Conservation (phyloP, 2,113 vertebrate genomes). For the Lycaon pictus region DNA sequence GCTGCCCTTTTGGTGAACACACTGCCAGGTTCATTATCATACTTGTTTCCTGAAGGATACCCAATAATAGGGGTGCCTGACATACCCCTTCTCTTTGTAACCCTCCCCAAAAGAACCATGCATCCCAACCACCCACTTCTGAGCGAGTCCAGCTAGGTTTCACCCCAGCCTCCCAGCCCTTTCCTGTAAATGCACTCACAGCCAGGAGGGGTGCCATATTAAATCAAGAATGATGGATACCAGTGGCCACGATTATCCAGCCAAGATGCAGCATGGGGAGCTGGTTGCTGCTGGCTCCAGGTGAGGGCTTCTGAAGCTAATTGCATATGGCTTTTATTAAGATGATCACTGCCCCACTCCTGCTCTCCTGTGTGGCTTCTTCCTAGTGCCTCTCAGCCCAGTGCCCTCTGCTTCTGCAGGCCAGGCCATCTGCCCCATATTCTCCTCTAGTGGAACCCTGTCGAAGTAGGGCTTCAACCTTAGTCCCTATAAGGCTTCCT, state of each 20-base stretch:
- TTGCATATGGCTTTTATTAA: constrained; percentile 61
- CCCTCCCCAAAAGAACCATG: not conserved
- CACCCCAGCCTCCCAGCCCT: not conserved
- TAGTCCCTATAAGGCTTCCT: not conserved
- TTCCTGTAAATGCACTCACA: constrained; percentile 77
- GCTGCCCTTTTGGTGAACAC: not conserved
- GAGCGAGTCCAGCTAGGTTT: not conserved
- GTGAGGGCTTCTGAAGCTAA: constrained; percentile 71
- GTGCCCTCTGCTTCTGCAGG: not conserved
- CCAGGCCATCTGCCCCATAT: not conserved
- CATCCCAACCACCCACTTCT: constrained; percentile 18
- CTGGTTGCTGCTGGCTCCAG: constrained; percentile 54
- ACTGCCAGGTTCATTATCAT: constrained; percentile 25
- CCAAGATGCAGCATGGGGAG: constrained; percentile 45
- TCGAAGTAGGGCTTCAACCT: constrained; percentile 14
- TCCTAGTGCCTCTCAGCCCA: constrained; percentile 26
- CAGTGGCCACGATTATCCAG: constrained; percentile 48
- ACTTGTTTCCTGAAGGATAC: constrained; percentile 27
- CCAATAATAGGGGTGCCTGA: not conserved
- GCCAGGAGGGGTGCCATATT: constrained; percentile 75
- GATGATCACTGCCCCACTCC: constrained; percentile 16
- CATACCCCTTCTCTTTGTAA: constrained; percentile 23
- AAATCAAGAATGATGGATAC: constrained; percentile 77
- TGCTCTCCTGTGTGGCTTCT: constrained; percentile 34
- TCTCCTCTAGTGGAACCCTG: not conserved